Base-by-base conservation (phyloP, 2,797 vertebrate genomes). In the Chaetodon trifasciatus region DNA sequence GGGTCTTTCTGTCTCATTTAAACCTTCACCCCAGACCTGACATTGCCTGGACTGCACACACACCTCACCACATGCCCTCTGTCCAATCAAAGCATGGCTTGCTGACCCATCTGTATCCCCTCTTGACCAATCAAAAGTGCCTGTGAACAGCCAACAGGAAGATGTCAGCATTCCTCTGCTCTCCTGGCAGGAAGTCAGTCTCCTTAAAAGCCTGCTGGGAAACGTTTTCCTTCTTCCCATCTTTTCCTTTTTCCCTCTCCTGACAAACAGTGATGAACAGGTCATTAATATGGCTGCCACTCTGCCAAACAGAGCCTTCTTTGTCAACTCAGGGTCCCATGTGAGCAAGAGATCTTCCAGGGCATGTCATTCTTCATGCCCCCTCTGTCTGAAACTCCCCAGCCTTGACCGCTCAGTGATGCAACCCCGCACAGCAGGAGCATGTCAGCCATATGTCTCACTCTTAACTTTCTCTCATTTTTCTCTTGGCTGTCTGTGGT, bases 131-230 rank as follows among this genome's bases (percentile, higher is more conserved):
- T 94, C 90, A 90, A 88, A 93, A 76, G 55, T 1, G 70, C 64
- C 37, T 76, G 87, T 77, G 81, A 86, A 84, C 79, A 82, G 89
- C 90, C 86, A 90, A 93, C 88, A 93, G 92, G 90, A 93, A 93
- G 89, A 90, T 91, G 92, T 93, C 92, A 93, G 92, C 89, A 93
- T 94, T 95, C 91, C 83, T 90, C 81, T 90, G 68, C 85, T 84
- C 78, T 91, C 70, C 85, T 93, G 92, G 87, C 92, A 94, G 92
- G 92, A 94, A 94, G 92, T 75, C 74, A 60, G 82, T 81, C 83
- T 93, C 88, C 85, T 88, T 89, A 88, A 90, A 91, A 60, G 74
- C 82, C 93, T 90, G 86, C 85, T 72, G 90, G 88, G 91, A 94
- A 86, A 92, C 7, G 23, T 84, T 93, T 88, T 79, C 79, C 83